Evolutionary conservation across 2,797 vertebrate species (phyloP).

Genomic region (Micrastur ruficollis): DNA sequence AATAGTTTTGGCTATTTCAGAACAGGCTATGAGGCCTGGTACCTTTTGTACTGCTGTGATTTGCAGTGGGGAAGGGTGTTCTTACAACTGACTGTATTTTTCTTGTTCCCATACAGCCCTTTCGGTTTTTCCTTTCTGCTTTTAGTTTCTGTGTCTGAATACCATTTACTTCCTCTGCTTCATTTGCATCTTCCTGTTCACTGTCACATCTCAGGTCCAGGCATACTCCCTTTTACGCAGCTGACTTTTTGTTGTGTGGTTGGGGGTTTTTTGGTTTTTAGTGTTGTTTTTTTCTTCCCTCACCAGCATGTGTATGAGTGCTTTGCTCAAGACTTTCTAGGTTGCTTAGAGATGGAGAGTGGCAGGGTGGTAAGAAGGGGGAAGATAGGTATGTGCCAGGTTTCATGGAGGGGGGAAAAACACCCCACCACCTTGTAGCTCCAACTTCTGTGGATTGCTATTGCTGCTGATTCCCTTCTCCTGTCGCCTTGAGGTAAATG

Average conservation of each 20-base stretch:
- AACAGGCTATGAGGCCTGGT: background rate
- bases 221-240: conserved; percentile 45
- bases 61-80: background rate
- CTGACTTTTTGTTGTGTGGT: background rate
- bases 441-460: background rate
- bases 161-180: background rate
- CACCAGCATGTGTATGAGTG: background rate
- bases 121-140: conserved; percentile 9
- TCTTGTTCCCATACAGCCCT: background rate
- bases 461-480: background rate
- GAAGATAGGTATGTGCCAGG: background rate
- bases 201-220: background rate
- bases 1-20: conserved; percentile 9
- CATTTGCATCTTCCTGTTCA: background rate
- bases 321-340: background rate
- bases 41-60: conserved; percentile 2
- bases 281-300: background rate
- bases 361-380: background rate
- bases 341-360: background rate
- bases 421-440: background rate
- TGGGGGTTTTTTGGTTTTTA: background rate
- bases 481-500: background rate
- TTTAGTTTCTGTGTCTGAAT: conserved; percentile 4
- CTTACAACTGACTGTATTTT: background rate
- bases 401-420: background rate